Evolutionary conservation across 2,797 vertebrate genomes (phyloP).

Genomic region (Picus viridis): DNA sequence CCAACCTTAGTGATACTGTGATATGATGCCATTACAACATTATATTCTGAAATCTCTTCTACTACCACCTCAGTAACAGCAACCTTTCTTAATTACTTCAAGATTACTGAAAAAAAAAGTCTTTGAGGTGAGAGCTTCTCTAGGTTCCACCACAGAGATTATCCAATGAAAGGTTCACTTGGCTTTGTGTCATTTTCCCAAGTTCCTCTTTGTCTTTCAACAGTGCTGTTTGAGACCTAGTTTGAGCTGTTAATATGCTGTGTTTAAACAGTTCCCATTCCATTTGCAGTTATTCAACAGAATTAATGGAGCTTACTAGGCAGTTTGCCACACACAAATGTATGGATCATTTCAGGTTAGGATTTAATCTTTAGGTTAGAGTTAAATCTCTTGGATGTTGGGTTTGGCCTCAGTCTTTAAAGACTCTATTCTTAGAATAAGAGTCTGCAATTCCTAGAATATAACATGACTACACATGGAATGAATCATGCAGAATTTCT

Average conservation of each 20-base stretch:
- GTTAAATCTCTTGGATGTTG: background rate
- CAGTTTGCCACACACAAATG: background rate
- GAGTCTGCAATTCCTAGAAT: background rate
- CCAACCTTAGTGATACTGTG: too few species aligned
- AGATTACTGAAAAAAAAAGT: background rate
- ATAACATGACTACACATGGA: background rate
- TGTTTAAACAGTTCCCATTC: background rate
- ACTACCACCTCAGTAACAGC: background rate
- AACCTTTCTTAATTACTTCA: background rate
- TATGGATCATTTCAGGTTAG: background rate
- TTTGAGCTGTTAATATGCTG: background rate
- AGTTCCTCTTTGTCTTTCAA: background rate
- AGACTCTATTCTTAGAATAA: background rate
- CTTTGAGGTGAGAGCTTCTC: background rate
- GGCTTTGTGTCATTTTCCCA: background rate
- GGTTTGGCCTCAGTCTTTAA: background rate
- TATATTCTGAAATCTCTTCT: background rate
- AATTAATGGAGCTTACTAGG: background rate
- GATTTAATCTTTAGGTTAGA: background rate
- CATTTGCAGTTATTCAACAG: background rate
- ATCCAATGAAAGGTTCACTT: background rate
- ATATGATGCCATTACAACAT: background rate
- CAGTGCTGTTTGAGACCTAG: background rate
- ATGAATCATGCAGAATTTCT: background rate
- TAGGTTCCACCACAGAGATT: background rate